Evolutionary conservation across 2,888 invertebrate genomes (phyloP).

Genomic region (Drosophila maculinotata): DNA sequence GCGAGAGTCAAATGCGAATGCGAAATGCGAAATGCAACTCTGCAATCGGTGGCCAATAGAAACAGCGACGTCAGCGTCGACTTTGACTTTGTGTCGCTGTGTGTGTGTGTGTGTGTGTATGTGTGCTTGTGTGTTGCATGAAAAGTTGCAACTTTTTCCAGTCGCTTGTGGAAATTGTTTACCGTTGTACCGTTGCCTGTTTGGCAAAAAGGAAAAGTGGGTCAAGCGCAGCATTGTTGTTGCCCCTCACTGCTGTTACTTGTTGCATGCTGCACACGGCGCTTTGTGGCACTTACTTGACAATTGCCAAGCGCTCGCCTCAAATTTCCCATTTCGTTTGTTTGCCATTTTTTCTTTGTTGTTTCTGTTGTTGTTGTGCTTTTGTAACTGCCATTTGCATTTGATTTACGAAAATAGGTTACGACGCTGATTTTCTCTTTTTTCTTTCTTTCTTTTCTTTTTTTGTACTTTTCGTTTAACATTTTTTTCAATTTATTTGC

Average conservation of each 20-base stretch:
- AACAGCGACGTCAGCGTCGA: conserved; percentile 51
- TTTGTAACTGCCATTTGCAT: conserved; percentile 60
- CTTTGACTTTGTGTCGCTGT: conserved; percentile 57
- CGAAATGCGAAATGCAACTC: conserved; percentile 46
- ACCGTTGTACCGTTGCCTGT: conserved; percentile 48
- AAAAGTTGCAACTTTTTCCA: conserved; percentile 76
- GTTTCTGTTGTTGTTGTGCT: conserved; percentile 9
- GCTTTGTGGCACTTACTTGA: conserved; percentile 68
- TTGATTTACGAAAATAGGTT: conserved; percentile 62
- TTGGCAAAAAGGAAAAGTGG: conserved; percentile 81
- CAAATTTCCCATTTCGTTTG: conserved; percentile 45
- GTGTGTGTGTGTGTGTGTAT: conserved; percentile 27
- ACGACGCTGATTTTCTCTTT: conserved; percentile 67
- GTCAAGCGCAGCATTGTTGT: conserved; percentile 82
- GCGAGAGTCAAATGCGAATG: conserved; percentile 56
- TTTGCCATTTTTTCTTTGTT: not conserved
- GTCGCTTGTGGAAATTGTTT: conserved; percentile 65
- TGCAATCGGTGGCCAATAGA: conserved; percentile 36
- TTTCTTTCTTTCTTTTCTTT: conserved; percentile 3
- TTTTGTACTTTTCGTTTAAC: conserved; percentile 51
- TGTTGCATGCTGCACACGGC: conserved; percentile 68
- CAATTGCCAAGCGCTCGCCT: conserved; percentile 52
- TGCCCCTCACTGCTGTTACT: conserved; percentile 51
- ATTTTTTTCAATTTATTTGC: conserved; percentile 66
- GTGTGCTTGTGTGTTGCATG: conserved; percentile 58